A percentile compares a stretch with the other conserved stretches of the same genome.
Conservation (phyloP, 1,140 invertebrate species). For the Lasioglossum albipes region DNA sequence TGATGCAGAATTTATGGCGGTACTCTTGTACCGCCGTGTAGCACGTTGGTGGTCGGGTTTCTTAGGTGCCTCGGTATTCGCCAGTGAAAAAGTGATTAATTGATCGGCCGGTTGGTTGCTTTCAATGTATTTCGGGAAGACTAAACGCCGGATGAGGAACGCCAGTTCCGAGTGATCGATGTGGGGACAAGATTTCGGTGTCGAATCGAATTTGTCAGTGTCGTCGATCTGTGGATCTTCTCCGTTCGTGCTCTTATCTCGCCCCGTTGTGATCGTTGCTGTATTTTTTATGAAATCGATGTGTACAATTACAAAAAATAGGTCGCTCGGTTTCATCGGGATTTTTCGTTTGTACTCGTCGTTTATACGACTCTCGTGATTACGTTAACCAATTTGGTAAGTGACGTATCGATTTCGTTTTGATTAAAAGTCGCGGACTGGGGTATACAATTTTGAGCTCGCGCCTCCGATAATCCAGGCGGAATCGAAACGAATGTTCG, state of each 20-base stretch:
- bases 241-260: conserved; percentile 6
- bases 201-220: conserved; percentile 7
- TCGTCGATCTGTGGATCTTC: not conserved
- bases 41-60: not conserved
- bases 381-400: not conserved
- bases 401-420: not conserved
- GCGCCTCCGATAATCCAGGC: no score
- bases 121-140: not conserved
- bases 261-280: no score
- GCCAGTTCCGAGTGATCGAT: conserved; percentile 9
- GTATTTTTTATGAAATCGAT: no score
- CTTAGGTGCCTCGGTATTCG: not conserved
- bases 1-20: no score
- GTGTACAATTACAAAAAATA: no score
- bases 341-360: not conserved
- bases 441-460: no score
- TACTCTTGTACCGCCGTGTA: no score
- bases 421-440: no score
- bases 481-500: no score
- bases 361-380: no score
- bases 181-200: not conserved
- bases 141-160: not conserved
- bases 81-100: not conserved
- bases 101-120: not conserved
- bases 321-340: not conserved